phyloP scores from a whole-genome alignment of 2,113 vertebrate genomes.

The Oxygymnocypris stewartii region DNA sequence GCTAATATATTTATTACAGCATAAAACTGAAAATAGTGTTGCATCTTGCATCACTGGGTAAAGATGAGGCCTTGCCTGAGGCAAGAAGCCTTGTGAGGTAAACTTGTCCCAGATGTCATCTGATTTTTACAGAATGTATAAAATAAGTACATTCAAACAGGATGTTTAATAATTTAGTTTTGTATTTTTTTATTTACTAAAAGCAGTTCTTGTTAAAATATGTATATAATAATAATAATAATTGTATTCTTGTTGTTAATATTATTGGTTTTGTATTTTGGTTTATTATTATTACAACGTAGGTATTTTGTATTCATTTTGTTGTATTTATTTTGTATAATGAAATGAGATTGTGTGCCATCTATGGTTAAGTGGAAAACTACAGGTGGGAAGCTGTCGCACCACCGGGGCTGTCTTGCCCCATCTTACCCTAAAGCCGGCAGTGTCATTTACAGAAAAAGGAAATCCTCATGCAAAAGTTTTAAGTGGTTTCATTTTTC shows the following conservation, averaged over 20 bases:
- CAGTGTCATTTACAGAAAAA: constrained; percentile 39
- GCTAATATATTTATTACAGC: background rate
- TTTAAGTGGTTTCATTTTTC: constrained; percentile 60
- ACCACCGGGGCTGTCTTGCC: background rate
- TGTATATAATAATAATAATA: too few relatives aligned
- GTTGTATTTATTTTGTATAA: too few relatives aligned
- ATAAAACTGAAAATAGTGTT: background rate
- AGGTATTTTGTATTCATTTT: too few relatives aligned
- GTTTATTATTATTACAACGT: too few relatives aligned
- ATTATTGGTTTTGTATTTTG: too few relatives aligned
- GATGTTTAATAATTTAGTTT: background rate
- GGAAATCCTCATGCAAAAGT: constrained; percentile 60
- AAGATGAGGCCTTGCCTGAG: background rate
- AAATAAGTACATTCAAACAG: background rate
- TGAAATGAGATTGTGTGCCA: background rate
- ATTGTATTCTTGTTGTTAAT: too few relatives aligned
- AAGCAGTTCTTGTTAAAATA: too few relatives aligned
- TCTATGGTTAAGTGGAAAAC: background rate
- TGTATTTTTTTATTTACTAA: too few relatives aligned
- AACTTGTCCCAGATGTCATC: background rate
- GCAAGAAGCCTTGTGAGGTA: background rate
- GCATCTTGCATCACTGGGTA: background rate
- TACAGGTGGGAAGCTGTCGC: background rate
- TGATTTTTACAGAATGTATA: background rate
- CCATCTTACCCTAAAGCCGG: background rate